Evolutionary conservation across 1,140 invertebrate genomes (phyloP).

Genomic region (Pygmarrhopalites habei): DNA sequence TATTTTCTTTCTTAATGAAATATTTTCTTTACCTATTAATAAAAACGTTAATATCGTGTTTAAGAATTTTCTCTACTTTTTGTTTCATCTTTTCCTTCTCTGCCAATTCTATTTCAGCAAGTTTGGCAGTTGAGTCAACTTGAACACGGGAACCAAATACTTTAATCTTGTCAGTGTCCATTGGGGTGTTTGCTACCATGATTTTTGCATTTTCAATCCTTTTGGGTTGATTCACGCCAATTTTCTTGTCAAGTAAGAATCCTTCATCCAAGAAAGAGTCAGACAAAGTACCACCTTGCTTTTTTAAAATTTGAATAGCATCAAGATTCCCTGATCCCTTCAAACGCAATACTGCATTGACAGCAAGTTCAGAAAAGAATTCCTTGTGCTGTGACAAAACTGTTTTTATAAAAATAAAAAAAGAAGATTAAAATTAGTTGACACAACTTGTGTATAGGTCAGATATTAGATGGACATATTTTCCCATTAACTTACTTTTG

Average conservation of each 20-base stretch:
- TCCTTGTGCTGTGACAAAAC: constrained; percentile 96
- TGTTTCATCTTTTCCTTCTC: constrained; percentile 99
- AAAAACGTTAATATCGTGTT: constrained; percentile 96
- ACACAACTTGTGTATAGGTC: too few species aligned
- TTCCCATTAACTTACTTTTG: too few species aligned
- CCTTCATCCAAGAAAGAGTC: constrained; percentile 98
- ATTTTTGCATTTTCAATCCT: constrained; percentile 88
- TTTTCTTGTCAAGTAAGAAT: constrained; percentile 94
- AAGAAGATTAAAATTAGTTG: too few species aligned
- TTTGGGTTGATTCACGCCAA: constrained; percentile 68
- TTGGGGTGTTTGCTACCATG: constrained; percentile 98
- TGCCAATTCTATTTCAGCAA: constrained; percentile 93
- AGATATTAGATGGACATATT: too few species aligned
- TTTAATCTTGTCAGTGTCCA: constrained; percentile 99
- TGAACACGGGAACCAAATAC: constrained; percentile 97
- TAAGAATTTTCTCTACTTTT: constrained; percentile 94
- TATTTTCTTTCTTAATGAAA: too few species aligned
- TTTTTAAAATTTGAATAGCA: constrained; percentile 97
- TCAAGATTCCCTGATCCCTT: constrained; percentile 92
- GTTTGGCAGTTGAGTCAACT: constrained; percentile 96
- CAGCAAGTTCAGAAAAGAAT: constrained; percentile 88
- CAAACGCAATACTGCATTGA: constrained; percentile 87
- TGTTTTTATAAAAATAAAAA: too few species aligned
- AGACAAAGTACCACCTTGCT: constrained; percentile 78
- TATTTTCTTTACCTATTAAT: constrained; percentile 91